Base-by-base conservation (phyloP, 2,888 invertebrate genomes). In the Leucophora obtusa region DNA sequence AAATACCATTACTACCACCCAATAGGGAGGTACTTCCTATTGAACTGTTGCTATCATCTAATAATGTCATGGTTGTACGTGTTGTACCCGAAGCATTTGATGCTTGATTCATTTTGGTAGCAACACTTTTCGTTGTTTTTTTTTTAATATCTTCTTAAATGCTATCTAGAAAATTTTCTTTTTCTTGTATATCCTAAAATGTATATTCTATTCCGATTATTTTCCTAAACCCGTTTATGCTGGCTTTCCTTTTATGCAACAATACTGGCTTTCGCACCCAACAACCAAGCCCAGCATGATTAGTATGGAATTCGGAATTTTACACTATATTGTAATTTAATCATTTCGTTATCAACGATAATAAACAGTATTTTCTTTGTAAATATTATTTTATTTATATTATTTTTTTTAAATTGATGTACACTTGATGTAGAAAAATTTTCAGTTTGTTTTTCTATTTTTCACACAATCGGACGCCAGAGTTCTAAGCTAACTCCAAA, bases 41-140 rank as follows among this genome's bases (percentile, higher is more conserved):
- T 8, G 83, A 83, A 75, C 77, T 82, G 79, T 85, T 86, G 79
- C 82, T 84, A 75, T 86, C 87, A 75, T 87, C 87, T 82, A 87
- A 60, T 28, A 84, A 69, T 58, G 85, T 85, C 62, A 82, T 82
- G 18, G 83, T 83, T 38, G 83, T 84, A 33, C 83, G 76, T n/a
- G 84, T 83, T 11, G 82, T 83, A 14, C 83, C 83, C 56, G 84
- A 84, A 38, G 83, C 72, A 68, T 82, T 83, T 69, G 84, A 83
- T 33, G 73, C 73, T 58, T 70, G 70, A 70, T 77, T 74, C 79
- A 74, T 82, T 50, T 72, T 78, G 35, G 17, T 47, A n/a, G n/a
- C 43, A 11, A 6, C 38, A 38, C 38, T 38, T 11, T 63, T 8
- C 58, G 4, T 58, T 28, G 33, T 8, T 66, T 28, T 2, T 24